These are phyloP conservation scores for Campoletis raptor DNA, from an alignment of 2,888 invertebrate genomes.

Conservation along the genomic window DNA sequence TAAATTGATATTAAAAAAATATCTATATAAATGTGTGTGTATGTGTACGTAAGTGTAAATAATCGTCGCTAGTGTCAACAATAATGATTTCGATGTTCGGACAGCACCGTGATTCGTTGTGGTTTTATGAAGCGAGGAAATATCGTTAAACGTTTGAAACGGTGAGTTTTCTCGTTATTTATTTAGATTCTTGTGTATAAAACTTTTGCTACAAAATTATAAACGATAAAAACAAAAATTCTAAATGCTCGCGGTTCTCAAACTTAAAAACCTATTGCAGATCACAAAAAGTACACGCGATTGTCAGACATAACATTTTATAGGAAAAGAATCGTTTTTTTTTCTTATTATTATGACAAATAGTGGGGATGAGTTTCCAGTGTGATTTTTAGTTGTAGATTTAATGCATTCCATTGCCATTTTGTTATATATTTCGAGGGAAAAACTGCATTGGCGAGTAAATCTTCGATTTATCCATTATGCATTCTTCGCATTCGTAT, in stretches of 20 bases:
- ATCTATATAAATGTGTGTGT: background rate
- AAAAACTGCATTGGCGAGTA: constrained; percentile 28
- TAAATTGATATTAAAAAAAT: background rate
- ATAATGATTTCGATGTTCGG: constrained; percentile 59
- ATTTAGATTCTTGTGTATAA: background rate
- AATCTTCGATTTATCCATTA: constrained; percentile 55
- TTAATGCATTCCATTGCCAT: background rate
- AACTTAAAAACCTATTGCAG: constrained; percentile 17
- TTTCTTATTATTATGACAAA: background rate
- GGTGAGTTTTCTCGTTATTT: constrained; percentile 58
- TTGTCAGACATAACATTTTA: constrained; percentile 42
- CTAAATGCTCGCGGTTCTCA: background rate
- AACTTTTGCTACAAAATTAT: background rate
- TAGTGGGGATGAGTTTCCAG: background rate
- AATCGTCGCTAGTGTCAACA: constrained; percentile 58
- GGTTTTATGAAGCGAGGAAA: constrained; percentile 52
- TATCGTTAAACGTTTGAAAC: constrained; percentile 53
- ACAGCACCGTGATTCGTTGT: constrained; percentile 36
- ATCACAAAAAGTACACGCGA: constrained; percentile 24
- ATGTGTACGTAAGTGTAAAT: constrained; percentile 24
- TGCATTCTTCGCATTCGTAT: constrained; percentile 38
- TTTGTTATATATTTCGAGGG: constrained; percentile 5
- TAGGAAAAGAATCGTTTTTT: constrained; percentile 37
- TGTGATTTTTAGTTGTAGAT: constrained; percentile 11
- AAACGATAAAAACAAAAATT: background rate